Evolutionary conservation across 2,797 vertebrate genomes (phyloP).

Genomic region (Loris lydekkerianus): DNA sequence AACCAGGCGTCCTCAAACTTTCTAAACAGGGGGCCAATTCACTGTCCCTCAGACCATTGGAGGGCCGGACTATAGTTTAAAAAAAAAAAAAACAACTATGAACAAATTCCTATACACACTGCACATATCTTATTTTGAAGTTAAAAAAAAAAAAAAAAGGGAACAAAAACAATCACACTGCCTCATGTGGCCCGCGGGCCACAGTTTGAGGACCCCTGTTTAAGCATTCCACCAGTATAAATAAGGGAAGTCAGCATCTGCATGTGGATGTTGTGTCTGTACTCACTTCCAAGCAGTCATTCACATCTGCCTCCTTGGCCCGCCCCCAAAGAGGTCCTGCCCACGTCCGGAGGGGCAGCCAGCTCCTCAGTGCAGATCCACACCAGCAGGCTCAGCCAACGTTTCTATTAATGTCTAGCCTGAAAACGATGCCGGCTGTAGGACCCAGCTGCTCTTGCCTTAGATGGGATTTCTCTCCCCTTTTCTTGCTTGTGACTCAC

Average conservation of each 20-base stretch:
- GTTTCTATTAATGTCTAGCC: not conserved
- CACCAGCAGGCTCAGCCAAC: not conserved
- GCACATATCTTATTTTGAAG: too few relatives aligned
- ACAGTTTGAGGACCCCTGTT: too few relatives aligned
- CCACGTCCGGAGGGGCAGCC: not conserved
- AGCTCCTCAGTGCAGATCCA: not conserved
- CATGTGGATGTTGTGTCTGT: not conserved
- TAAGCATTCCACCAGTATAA: not conserved
- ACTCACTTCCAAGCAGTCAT: not conserved
- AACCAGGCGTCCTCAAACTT: not conserved
- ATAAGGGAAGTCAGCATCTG: not conserved
- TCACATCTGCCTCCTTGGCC: not conserved
- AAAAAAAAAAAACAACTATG: too few relatives aligned
- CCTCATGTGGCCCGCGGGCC: too few relatives aligned
- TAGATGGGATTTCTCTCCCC: not conserved
- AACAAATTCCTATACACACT: too few relatives aligned
- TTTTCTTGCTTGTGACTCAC: constrained; percentile 35
- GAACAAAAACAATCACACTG: too few relatives aligned
- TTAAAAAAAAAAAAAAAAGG: too few relatives aligned
- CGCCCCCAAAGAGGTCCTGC: not conserved
- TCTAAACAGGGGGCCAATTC: too few relatives aligned
- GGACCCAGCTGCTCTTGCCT: not conserved
- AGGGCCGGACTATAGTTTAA: too few relatives aligned
- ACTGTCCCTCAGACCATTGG: too few relatives aligned
- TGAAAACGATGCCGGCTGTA: not conserved